phyloP scores from a whole-genome alignment of 2,888 invertebrate species.

The Megalurothrips usitatus region DNA sequence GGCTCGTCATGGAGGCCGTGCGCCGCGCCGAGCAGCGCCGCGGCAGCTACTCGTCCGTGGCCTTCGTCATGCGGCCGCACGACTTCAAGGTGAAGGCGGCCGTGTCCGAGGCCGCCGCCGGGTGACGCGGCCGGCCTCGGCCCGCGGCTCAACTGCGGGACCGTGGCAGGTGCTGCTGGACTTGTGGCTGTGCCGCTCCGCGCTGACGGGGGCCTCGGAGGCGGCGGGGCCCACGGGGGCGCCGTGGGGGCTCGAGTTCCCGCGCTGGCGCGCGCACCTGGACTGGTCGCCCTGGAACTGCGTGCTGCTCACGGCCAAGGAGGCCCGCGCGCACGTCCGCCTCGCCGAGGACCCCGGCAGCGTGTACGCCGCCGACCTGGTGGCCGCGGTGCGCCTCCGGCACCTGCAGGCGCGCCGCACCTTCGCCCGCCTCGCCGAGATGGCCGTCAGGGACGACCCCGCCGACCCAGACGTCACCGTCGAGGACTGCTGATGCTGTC shows the following conservation, averaged over 20 bases:
- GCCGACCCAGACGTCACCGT: background rate
- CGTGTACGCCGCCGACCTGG: slow-evolving; percentile 4
- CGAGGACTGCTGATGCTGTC: background rate
- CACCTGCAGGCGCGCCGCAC: background rate
- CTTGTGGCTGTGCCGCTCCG: background rate
- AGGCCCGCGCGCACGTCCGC: slow-evolving; percentile 48
- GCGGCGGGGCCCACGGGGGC: background rate
- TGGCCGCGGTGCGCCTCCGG: background rate
- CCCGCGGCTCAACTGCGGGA: too few relatives aligned
- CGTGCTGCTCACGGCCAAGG: slow-evolving; percentile 49
- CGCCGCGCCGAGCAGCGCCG: background rate
- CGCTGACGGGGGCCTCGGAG: background rate
- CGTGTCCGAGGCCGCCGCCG: too few relatives aligned
- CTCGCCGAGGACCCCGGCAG: slow-evolving; percentile 36
- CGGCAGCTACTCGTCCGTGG: background rate
- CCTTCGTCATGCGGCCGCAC: background rate
- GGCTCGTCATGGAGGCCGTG: background rate
- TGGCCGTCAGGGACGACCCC: background rate
- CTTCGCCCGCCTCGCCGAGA: background rate
- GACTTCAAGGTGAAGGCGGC: slow-evolving; percentile 1
- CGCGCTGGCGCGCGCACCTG: background rate
- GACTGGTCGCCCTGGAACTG: slow-evolving; percentile 55
- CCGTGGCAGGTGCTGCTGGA: background rate
- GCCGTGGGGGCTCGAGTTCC: background rate
- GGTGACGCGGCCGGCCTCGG: too few relatives aligned